phyloP scores from a whole-genome alignment of 37 sponge, comb jelly and placozoan species.

The Cliona cf. orientalis region DNA sequence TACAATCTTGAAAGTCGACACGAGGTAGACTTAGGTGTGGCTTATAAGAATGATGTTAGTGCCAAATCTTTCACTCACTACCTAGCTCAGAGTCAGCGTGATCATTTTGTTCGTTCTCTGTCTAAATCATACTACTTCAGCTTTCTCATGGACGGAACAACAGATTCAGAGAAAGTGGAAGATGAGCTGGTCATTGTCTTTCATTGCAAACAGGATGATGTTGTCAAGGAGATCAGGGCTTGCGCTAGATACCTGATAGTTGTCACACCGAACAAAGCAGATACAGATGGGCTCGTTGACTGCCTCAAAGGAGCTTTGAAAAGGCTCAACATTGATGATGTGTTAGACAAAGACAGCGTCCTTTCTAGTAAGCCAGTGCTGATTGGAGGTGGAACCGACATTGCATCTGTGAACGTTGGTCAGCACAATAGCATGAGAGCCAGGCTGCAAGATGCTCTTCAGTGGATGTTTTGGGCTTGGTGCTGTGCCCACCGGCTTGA shows the following conservation, averaged over 20 bases:
- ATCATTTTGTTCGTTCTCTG: background rate
- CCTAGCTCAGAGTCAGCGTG: background rate
- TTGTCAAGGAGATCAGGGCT: background rate
- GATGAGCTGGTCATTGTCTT: background rate
- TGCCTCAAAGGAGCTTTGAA: conserved; percentile 21
- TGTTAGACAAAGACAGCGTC: conserved; percentile 27
- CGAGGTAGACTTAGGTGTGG: background rate
- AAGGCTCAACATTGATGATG: conserved; percentile 25
- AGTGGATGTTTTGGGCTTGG: conserved; percentile 60
- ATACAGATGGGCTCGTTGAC: conserved; percentile 46
- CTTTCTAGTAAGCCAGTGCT: conserved; percentile 22
- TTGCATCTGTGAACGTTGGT: conserved; percentile 54
- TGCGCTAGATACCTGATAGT: background rate
- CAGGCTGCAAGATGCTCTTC: conserved; percentile 13
- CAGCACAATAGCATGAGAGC: conserved; percentile 51
- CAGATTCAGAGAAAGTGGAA: background rate
- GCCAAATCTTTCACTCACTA: background rate
- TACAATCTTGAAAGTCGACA: background rate
- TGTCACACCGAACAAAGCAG: conserved; percentile 7
- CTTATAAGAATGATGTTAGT: background rate
- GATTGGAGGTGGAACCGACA: conserved; percentile 66
- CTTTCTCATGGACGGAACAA: background rate
- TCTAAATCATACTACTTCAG: background rate
- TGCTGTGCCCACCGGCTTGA: conserved; percentile 54
- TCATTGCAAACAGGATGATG: background rate